Conservation (phyloP, 2,888 invertebrate species). For the Crossocerus cetratus region DNA sequence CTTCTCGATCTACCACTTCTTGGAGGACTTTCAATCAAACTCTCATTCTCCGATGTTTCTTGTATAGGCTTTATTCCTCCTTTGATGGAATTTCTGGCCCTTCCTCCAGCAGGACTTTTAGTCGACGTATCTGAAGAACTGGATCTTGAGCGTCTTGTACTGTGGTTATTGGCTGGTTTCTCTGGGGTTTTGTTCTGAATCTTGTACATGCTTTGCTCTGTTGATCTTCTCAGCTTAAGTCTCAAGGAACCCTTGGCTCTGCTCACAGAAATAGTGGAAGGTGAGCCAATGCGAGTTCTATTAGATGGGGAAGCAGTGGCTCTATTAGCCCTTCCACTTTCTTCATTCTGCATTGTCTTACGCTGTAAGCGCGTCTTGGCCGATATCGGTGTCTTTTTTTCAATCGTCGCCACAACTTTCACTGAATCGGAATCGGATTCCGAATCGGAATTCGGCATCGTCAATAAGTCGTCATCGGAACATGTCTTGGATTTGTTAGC, state of each 20-base stretch:
- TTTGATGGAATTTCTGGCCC: not conserved
- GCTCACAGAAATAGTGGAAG: no score
- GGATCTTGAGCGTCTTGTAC: not conserved
- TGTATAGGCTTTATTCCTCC: not conserved
- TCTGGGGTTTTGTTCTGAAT: conserved; percentile 48
- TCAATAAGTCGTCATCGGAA: conserved; percentile 23
- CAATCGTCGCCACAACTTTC: no score
- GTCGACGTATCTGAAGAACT: not conserved
- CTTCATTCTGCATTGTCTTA: no score
- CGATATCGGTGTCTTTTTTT: not conserved
- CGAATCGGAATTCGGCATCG: conserved; percentile 19
- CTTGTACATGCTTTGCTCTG: conserved; percentile 65
- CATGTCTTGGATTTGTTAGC: conserved; percentile 22
- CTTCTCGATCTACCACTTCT: conserved; percentile 32
- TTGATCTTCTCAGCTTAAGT: conserved; percentile 60
- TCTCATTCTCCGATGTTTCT: not conserved
- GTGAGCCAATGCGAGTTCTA: no score
- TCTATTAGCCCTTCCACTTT: no score
- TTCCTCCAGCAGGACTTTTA: not conserved
- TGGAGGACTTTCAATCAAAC: conserved; percentile 11
- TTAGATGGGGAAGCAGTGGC: no score
- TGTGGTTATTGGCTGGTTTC: not conserved
- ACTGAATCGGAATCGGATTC: no score
- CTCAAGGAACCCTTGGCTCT: conserved; percentile 32
- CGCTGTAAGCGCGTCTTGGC: no score